Base-by-base conservation (phyloP, 2,113 vertebrate species). In the Pterocles orientalis region DNA sequence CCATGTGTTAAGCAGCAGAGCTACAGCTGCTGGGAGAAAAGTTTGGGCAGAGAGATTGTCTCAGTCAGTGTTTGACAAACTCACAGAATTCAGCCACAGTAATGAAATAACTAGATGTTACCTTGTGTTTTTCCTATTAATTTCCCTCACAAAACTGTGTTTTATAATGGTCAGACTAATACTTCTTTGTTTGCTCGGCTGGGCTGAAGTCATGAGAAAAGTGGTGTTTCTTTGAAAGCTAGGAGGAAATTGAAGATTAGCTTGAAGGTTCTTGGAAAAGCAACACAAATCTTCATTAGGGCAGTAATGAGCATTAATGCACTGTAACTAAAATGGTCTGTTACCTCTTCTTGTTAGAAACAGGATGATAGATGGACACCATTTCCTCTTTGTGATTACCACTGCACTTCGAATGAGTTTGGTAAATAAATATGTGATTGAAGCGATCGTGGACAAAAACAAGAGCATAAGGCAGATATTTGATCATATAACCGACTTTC, bases 221-320 rank as follows among this genome's bases (percentile, higher is more conserved):
- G 56, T 86, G 34, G 25, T 92, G 72, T 89, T 95, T 90, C 88
- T 96, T 94, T 95, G 90, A 91, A 94, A 95, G 54, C 68, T 47
- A 54, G 61, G 71, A 96, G 90, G 86, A 97, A 97, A 96, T 83
- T 65, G 19, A 95, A 95, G 93, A 97, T 92, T 95, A 95, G 47
- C 75, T 95, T 84, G 81, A 91, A 95, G 60, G 69, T 95, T 94
- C 95, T 96, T 95, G 94, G 83, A 96, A 96, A 97, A 96, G 87
- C 82, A 97, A 95, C 94, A 97, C 97, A 96, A 96, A 98, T 98
- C 97, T 97, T 97, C 95, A 97, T 97, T 97, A 97, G 79, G 72
- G 45, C 41, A 84, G 73, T 97, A 97, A 97, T 97, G 97, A 97
- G 93, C 95, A 96, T 95, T 97, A 97, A 97, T 97, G 87, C 90